phyloP scores from a whole-genome alignment of 1,140 invertebrate genomes.

The Papilio xuthus region DNA sequence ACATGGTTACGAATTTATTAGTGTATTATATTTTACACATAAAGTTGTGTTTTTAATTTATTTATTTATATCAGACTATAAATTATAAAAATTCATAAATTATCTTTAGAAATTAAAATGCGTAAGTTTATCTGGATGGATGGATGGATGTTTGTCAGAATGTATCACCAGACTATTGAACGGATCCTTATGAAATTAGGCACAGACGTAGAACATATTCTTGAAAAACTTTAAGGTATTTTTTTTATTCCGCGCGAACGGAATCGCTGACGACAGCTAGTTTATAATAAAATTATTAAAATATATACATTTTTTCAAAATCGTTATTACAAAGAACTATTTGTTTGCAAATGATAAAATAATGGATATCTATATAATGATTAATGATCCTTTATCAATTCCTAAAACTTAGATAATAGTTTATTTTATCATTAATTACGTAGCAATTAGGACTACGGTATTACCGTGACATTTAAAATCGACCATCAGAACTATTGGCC shows the following conservation, averaged over 20 bases:
- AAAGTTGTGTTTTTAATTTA: neutral
- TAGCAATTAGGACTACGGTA: neutral
- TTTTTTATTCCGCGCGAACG: too few species aligned
- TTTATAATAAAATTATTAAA: too few species aligned
- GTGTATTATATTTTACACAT: neutral
- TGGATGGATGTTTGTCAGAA: too few species aligned
- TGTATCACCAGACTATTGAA: too few species aligned
- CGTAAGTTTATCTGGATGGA: too few species aligned
- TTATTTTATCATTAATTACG: constrained; percentile 2
- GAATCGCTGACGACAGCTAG: too few species aligned
- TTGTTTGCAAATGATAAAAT: neutral
- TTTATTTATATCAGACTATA: neutral
- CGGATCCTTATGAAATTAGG: too few species aligned
- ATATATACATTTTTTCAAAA: neutral
- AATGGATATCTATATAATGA: neutral
- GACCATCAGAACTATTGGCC: constrained; percentile 71
- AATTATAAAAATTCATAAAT: neutral
- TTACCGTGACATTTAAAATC: constrained; percentile 61
- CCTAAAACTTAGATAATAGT: neutral
- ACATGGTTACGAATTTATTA: constrained; percentile 9
- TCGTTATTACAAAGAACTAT: too few species aligned
- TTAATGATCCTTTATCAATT: neutral
- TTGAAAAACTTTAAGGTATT: too few species aligned
- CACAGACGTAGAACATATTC: too few species aligned
- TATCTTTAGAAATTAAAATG: too few species aligned